Conservation (phyloP, 2,888 invertebrate species). For the Anagyrus pseudococci region DNA sequence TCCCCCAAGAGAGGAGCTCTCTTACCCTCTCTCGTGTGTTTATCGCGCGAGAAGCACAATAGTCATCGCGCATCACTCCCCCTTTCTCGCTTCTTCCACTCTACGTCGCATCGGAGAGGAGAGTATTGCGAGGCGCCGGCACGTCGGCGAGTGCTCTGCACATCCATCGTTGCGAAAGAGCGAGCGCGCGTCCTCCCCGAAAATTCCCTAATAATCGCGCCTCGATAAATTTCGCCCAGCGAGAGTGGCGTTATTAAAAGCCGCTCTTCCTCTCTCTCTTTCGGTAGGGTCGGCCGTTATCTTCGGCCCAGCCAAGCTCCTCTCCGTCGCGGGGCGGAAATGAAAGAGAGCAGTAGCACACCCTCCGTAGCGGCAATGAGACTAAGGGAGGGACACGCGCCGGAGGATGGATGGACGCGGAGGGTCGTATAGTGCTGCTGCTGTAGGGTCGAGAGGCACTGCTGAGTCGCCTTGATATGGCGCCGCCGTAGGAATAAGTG, state of each 20-base stretch:
- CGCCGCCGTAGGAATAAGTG: no score
- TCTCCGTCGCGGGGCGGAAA: no score
- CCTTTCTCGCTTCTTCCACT: no score
- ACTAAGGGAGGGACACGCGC: background rate
- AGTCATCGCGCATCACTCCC: no score
- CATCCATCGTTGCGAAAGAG: background rate
- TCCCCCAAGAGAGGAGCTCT: no score
- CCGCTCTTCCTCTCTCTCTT: background rate
- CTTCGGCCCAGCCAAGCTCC: background rate
- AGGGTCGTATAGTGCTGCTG: no score
- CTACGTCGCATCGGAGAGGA: background rate
- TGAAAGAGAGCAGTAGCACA: background rate
- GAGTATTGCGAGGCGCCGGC: background rate
- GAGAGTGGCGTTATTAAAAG: slow-evolving; percentile 39
- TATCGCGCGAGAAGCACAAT: background rate
- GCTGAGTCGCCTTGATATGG: background rate
- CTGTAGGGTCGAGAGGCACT: background rate
- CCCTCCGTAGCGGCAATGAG: no score
- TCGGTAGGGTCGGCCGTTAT: background rate
- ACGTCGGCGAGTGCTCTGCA: no score
- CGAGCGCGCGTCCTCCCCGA: slow-evolving; percentile 36
- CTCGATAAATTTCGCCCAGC: slow-evolving; percentile 47
- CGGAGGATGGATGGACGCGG: background rate
- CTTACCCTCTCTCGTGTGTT: background rate
- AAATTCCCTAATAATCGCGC: slow-evolving; percentile 49